Base-by-base conservation (phyloP, 2,113 vertebrate genomes). In the Trichechus manatus region DNA sequence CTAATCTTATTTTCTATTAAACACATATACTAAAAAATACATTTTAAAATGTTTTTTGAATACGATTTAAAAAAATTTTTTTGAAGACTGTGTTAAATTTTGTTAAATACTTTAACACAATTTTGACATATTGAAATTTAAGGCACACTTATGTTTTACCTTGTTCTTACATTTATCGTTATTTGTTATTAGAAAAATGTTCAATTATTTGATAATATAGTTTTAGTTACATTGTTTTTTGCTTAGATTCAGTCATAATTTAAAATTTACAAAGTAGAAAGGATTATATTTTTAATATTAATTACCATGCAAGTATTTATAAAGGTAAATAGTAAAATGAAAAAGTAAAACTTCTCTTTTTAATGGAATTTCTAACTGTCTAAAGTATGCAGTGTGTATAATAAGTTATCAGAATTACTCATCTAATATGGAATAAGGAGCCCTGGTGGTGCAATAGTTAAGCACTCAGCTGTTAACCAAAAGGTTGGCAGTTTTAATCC, bases 331-430 rank as follows among this genome's bases (percentile, higher is more conserved):
- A 63, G 53, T 74, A 74, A 80, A 39, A 74, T 50, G 29, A 74
- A 72, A 95, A 74, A 33, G 25, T 59, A 27, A 61, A 94, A 75
- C 22, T 50, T 91, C 72, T 93, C 7, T 23, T 64, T 68, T 87
- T 81, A 74, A n/a, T 94, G 50, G 72, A 23, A 59, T 63, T 78
- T 85, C n/a, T 74, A 81, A 63, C 31, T 70, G 29, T 36, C 63
- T 64, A 15, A 84, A 56, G 23, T 68, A 17, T 25, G 23, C 72
- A 59, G 36, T 70, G 68, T 36, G 17, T 87, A 23, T 75, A 95
- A 56, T 44, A 74, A 87, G 64, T 87, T 75, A 81, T 81, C n/a
- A 87, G 80, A 81, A 92, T 81, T 95, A 72, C 53, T 80, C 36
- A 8, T 92, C 22, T 87, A 23, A 74, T 63, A 9, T 14, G 50